phyloP scores from a whole-genome alignment of 1,140 invertebrate genomes.

The Drosophila sucinea region DNA sequence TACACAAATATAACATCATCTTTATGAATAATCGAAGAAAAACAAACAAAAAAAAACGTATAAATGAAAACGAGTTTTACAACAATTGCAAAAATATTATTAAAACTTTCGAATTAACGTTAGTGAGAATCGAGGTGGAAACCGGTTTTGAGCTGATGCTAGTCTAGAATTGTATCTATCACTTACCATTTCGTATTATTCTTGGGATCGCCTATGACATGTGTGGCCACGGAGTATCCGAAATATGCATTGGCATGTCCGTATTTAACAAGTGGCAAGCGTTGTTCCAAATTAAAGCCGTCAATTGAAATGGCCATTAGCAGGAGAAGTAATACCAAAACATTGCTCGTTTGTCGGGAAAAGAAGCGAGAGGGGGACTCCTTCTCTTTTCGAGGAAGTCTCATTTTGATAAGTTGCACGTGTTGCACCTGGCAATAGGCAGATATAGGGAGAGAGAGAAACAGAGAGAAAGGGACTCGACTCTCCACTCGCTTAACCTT shows the following conservation, averaged over 20 bases:
- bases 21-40: conserved; percentile 68
- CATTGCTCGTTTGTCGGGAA: background rate
- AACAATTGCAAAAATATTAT: conserved; percentile 35
- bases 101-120: conserved; percentile 1
- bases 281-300: conserved; percentile 74
- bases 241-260: conserved; percentile 73
- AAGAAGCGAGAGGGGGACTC: background rate
- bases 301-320: background rate
- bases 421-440: conserved; percentile 2
- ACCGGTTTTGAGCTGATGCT: background rate
- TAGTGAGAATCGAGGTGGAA: background rate
- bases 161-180: background rate
- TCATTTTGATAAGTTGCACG: conserved; percentile 1
- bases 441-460: background rate
- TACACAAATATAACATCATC: conserved; percentile 51
- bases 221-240: conserved; percentile 78
- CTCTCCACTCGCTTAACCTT: too few relatives aligned
- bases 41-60: background rate
- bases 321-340: background rate
- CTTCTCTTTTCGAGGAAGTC: background rate
- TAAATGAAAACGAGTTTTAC: conserved; percentile 5
- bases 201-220: conserved; percentile 72
- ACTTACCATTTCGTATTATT: conserved; percentile 81
- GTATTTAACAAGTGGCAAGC: conserved; percentile 75
- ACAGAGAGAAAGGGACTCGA: background rate